Evolutionary conservation across 2,888 invertebrate genomes (phyloP).

Genomic region (Meteorus cinctellus): DNA sequence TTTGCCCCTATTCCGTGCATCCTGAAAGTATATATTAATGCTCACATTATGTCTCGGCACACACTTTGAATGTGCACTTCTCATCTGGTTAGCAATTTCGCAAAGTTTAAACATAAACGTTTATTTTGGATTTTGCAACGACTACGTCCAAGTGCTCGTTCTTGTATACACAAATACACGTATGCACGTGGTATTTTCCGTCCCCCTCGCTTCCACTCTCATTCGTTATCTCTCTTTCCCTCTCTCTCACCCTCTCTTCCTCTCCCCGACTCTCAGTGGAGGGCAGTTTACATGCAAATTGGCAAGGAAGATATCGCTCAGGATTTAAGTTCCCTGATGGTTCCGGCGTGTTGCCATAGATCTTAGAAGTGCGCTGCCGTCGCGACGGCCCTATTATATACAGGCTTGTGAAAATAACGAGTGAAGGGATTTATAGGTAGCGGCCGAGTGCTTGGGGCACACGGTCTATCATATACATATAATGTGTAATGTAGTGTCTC

Average conservation of each 20-base stretch:
- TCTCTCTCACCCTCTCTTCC: not conserved
- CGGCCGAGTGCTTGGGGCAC: constrained; percentile 6
- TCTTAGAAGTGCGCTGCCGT: constrained; percentile 31
- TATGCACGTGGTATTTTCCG: constrained; percentile 27
- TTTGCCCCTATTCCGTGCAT: too few relatives aligned
- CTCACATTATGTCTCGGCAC: not conserved
- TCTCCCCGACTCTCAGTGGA: constrained; percentile 1
- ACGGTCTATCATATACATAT: not conserved
- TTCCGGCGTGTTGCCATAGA: constrained; percentile 36
- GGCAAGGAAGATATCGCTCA: constrained; percentile 42
- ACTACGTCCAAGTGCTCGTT: not conserved
- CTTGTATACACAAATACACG: constrained; percentile 12
- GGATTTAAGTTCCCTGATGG: constrained; percentile 46
- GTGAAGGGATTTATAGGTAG: constrained; percentile 41
- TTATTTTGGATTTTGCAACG: constrained; percentile 39
- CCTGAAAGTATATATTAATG: not conserved
- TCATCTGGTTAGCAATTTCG: constrained; percentile 35
- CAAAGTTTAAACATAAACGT: constrained; percentile 45
- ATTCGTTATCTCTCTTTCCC: not conserved
- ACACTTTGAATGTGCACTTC: not conserved
- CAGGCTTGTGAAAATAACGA: constrained; percentile 40
- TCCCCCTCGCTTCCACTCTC: constrained; percentile 2
- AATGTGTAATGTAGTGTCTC: constrained; percentile 41
- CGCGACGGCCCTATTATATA: constrained; percentile 12
- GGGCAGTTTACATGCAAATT: constrained; percentile 45